Conservation (phyloP, 2,888 invertebrate genomes). For the Tricholauxania praeusta region DNA sequence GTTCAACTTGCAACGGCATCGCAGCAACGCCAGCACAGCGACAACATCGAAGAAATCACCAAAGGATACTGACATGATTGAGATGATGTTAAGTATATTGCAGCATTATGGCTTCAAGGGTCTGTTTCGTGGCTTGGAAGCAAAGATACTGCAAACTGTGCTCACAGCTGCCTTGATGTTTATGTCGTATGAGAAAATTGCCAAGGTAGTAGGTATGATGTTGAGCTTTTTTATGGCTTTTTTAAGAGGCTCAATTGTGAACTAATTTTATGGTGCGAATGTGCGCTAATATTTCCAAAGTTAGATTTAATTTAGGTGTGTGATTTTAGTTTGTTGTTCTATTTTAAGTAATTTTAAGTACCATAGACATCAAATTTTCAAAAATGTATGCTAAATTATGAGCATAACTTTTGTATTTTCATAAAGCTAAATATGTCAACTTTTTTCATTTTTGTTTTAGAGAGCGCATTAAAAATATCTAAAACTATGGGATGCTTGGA, state of each 20-base stretch:
- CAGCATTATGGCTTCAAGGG: constrained; percentile 77
- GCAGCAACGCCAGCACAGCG: constrained; percentile 48
- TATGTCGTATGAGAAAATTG: constrained; percentile 89
- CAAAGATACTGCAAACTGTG: constrained; percentile 90
- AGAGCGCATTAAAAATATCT: too few species aligned
- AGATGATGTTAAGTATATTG: constrained; percentile 75
- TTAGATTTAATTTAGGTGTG: too few species aligned
- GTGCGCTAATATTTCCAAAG: too few species aligned
- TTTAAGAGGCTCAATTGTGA: not conserved
- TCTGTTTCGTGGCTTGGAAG: constrained; percentile 88
- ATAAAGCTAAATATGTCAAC: too few species aligned
- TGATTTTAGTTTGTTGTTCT: too few species aligned
- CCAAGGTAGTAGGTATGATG: constrained; percentile 77
- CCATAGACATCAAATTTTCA: too few species aligned
- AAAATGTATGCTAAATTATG: too few species aligned
- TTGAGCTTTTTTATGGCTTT: constrained; percentile 61
- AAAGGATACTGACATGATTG: constrained; percentile 71
- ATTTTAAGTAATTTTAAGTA: too few species aligned
- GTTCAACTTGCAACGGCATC: constrained; percentile 69
- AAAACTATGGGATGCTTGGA: too few species aligned
- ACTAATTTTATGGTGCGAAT: too few species aligned
- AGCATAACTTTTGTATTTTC: too few species aligned
- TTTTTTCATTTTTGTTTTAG: too few species aligned
- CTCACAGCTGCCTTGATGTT: constrained; percentile 93
- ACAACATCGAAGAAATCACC: not conserved